These are phyloP conservation scores for Cherax quadricarinatus DNA, from an alignment of 1,140 invertebrate genomes.

Conservation along the genomic window DNA sequence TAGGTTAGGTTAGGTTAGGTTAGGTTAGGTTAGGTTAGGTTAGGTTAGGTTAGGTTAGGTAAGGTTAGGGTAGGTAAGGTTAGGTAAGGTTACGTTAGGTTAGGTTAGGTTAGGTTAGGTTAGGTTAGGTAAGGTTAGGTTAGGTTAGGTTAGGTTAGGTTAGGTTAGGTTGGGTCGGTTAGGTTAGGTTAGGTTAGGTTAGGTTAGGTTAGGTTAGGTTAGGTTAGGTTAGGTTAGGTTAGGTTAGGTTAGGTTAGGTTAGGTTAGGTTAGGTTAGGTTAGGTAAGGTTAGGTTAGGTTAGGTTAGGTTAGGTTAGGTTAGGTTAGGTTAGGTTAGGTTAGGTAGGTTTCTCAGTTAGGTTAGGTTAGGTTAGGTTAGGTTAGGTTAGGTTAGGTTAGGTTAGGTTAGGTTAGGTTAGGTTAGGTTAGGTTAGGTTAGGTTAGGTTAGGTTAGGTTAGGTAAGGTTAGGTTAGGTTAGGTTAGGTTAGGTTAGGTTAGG, in stretches of 20 bases:
- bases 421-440: neutral
- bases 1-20: neutral
- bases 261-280: neutral
- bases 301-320: neutral
- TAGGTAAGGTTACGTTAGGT: neutral
- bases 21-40: neutral
- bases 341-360: neutral
- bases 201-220: neutral
- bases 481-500: neutral
- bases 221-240: neutral
- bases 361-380: neutral
- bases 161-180: neutral
- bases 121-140: neutral
- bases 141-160: neutral
- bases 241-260: conserved; percentile 14
- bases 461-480: neutral
- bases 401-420: neutral
- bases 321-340: neutral
- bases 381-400: neutral
- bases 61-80: too few species aligned
- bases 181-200: neutral
- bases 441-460: neutral
- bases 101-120: neutral
- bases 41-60: neutral
- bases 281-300: neutral